phyloP scores from a whole-genome alignment of 1,140 invertebrate species.

The Drosophila pectinifera region DNA sequence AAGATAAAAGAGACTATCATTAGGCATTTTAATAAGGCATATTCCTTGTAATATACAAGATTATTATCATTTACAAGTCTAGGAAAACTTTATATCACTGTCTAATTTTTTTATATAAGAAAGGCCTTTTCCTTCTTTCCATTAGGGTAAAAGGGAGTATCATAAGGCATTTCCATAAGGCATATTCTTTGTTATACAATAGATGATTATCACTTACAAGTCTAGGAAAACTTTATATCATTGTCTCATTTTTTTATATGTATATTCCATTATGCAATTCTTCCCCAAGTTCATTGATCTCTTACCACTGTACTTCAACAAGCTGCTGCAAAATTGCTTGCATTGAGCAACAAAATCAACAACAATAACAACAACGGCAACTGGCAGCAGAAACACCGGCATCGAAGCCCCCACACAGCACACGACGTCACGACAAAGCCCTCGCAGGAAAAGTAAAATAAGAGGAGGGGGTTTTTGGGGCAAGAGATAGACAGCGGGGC shows the following conservation, averaged over 20 bases:
- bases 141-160: background rate
- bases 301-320: constrained; percentile 28
- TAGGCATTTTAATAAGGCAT: too few relatives aligned
- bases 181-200: too few relatives aligned
- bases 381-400: constrained; percentile 35
- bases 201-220: too few relatives aligned
- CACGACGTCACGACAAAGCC: constrained; percentile 70
- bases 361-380: constrained; percentile 28
- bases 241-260: too few relatives aligned
- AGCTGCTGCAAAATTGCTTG: constrained; percentile 50
- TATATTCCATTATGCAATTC: too few relatives aligned
- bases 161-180: too few relatives aligned
- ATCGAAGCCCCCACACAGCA: constrained; percentile 74
- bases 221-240: background rate
- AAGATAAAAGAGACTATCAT: too few relatives aligned
- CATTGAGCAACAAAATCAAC: constrained; percentile 45
- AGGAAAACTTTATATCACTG: background rate
- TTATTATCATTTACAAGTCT: too few relatives aligned
- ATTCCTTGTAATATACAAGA: too few relatives aligned
- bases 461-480: background rate
- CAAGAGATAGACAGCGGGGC: constrained; percentile 10
- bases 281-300: too few relatives aligned
- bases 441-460: constrained; percentile 16
- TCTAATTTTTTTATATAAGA: too few relatives aligned
- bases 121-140: background rate